Evolutionary conservation across 2,888 invertebrate genomes (phyloP), one percentile per base, ranked within the genome.

Genomic region (Halictus quadricinctus): DNA sequence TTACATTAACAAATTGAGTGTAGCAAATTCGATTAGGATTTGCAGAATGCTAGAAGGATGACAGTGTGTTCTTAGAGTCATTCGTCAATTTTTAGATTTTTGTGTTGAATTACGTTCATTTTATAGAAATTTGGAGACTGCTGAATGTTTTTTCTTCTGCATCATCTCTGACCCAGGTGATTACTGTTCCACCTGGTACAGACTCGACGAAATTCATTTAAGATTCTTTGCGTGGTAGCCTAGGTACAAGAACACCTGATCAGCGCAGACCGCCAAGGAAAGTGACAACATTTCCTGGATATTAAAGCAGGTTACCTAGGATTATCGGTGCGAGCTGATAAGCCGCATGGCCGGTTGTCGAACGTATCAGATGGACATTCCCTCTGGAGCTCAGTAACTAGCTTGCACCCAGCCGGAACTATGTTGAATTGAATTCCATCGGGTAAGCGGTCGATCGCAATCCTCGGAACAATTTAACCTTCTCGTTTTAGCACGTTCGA

Each of bases 281-380:
- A 69, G 69, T 69, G 69, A 69, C 41, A 41, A 41, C 69, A 41
- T 69, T 69, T 69, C 21, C 69, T 69, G 69, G 3, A 21, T 36
- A 41, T 43, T 50, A 0, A 5, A 54, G 58, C 79, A 70, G 80
- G 58, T 78, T 70, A 5, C 8, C 36, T 7, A 58, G 70, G 41
- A 60, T 48, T 79, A 64, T 72, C 48, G 36, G 2, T 1, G 46
- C 2, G 15, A 41, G 36, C 13, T 48, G 43, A 69, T 46, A 76
- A 66, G 43, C 21, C 25, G 46, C 29, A 2, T 12, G 25, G n/a
- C 66, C 43, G 46, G 69, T 46, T 54, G n/a, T 54, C 29, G 25
- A 21, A 76, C 76, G 6, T n/a, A 69, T 60, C 79, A 18, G 29
- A 72, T 46, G 69, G 69, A 69, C 69, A 69, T 69, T 69, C 69